These are phyloP conservation scores for Nothocercus nigrocapillus DNA, from an alignment of 2,113 vertebrate genomes.

Conservation along the genomic window DNA sequence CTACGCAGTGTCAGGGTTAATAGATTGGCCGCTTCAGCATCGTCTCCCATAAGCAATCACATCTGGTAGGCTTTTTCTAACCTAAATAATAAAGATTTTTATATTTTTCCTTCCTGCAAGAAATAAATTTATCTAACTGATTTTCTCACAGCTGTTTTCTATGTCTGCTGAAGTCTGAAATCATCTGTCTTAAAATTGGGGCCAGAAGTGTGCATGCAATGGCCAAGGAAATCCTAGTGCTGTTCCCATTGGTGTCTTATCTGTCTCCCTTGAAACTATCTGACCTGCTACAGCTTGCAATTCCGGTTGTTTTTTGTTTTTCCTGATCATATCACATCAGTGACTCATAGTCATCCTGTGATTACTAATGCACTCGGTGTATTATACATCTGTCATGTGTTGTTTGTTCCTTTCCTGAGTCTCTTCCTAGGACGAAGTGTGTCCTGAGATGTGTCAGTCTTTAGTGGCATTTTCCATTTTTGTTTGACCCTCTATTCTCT, in stretches of 20 bases:
- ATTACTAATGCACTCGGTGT: slow-evolving; percentile 12
- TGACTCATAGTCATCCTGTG: slow-evolving; percentile 35
- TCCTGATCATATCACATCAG: not conserved
- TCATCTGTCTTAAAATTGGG: not conserved
- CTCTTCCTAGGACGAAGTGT: not conserved
- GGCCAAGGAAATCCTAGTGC: not conserved
- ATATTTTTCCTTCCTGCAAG: not conserved
- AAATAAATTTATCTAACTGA: not conserved
- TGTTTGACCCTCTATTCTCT: not conserved
- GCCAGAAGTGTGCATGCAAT: not conserved
- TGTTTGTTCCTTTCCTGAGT: not conserved
- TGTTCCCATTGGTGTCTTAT: not conserved
- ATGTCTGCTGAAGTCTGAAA: not conserved
- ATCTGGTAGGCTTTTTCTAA: not conserved
- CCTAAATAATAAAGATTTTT: not conserved
- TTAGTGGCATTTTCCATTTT: not conserved
- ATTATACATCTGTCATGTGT: slow-evolving; percentile 4
- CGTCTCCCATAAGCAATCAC: not conserved
- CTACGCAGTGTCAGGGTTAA: too few species aligned
- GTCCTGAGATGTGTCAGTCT: not conserved
- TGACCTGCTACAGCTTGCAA: not conserved
- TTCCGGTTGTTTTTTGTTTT: not conserved
- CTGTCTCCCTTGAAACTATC: not conserved
- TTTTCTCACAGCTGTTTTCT: not conserved
- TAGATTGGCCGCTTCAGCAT: too few species aligned